Evolutionary conservation across 2,113 vertebrate species (phyloP).

Genomic region (Petrocephalus zakoni): DNA sequence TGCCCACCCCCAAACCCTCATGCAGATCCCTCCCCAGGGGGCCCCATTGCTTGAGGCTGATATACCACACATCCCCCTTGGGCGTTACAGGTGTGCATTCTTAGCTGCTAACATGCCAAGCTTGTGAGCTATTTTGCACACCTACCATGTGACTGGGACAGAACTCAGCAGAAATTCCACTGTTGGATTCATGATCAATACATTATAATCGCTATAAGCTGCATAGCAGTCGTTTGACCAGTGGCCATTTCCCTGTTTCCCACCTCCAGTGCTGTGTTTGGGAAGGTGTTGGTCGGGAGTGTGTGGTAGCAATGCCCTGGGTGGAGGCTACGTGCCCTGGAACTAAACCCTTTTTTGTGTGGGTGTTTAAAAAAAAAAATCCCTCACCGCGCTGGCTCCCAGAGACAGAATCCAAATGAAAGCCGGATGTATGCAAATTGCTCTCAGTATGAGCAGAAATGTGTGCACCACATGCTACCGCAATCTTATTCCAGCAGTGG

Average conservation of each 20-base stretch:
- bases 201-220: neutral
- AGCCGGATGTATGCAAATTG: constrained; percentile 44
- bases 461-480: constrained; percentile 46
- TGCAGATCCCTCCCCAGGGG: constrained; percentile 90
- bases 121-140: neutral
- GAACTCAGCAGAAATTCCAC: neutral
- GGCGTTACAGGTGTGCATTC: constrained; percentile 82
- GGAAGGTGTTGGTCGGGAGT: neutral
- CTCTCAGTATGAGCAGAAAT: constrained; percentile 40
- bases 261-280: neutral
- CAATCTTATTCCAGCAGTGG: constrained; percentile 38
- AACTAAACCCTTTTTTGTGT: constrained; percentile 25
- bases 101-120: neutral
- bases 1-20: constrained; percentile 56
- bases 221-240: neutral
- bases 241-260: neutral
- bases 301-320: neutral
- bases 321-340: constrained; percentile 1
- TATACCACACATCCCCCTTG: constrained; percentile 79
- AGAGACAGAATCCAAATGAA: constrained; percentile 33
- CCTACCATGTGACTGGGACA: too few species aligned
- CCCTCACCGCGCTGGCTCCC: constrained; percentile 18
- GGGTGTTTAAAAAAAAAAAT: constrained; percentile 5
- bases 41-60: constrained; percentile 92
- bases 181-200: neutral